Evolutionary conservation across 2,797 vertebrate species (phyloP).

Genomic region (Notamacropus eugenii): DNA sequence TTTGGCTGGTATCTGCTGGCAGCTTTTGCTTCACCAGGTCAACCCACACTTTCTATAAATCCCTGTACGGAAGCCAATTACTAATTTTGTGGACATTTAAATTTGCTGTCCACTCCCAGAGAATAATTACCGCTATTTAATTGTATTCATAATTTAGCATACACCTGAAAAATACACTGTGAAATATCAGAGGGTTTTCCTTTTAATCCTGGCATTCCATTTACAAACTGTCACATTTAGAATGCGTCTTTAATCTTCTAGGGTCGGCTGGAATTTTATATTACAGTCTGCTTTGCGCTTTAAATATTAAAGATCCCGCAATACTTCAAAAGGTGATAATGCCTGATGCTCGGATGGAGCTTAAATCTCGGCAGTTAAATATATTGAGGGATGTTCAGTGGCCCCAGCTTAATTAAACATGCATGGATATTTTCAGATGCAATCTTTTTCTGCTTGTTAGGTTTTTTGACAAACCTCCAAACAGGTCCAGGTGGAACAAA

Average conservation of each 20-base stretch:
- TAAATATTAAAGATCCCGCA: constrained; percentile 96
- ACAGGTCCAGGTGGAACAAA: constrained; percentile 97
- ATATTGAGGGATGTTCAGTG: constrained; percentile 87
- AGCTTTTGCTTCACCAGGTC: constrained; percentile 72
- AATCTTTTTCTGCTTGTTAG: constrained; percentile 95
- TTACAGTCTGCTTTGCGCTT: constrained; percentile 90
- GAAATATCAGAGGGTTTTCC: constrained; percentile 86
- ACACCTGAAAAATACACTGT: constrained; percentile 88
- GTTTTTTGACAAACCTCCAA: constrained; percentile 96
- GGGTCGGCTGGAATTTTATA: constrained; percentile 89
- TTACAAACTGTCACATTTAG: constrained; percentile 91
- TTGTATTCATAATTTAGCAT: constrained; percentile 90
- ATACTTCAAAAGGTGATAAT: constrained; percentile 97
- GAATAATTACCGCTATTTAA: constrained; percentile 90
- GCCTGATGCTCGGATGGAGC: constrained; percentile 89
- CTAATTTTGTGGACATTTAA: constrained; percentile 83
- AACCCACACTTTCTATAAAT: constrained; percentile 71
- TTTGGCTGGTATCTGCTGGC: constrained; percentile 61
- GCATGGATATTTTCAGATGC: constrained; percentile 94
- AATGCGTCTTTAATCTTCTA: constrained; percentile 89
- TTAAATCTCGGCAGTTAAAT: constrained; percentile 91
- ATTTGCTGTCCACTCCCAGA: constrained; percentile 84
- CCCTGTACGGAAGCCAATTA: constrained; percentile 81
- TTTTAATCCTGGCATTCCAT: constrained; percentile 88
- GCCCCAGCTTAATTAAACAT: constrained; percentile 97